Evolutionary conservation across 2,888 invertebrate genomes (phyloP).

Genomic region (Lottia gigantea): DNA sequence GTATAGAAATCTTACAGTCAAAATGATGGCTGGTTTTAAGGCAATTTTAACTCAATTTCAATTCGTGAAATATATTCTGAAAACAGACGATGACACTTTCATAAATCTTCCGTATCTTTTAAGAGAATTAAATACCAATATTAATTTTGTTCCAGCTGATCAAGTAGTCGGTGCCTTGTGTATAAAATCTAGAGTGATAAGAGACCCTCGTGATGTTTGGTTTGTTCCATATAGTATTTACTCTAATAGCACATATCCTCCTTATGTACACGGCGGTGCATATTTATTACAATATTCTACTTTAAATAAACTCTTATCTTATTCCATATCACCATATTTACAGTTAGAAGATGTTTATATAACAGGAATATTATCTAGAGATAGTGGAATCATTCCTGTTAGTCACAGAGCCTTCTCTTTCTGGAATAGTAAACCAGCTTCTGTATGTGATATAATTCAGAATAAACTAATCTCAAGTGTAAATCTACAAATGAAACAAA

Average conservation of each 20-base stretch:
- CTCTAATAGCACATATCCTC: conserved; percentile 30
- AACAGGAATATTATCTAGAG: conserved; percentile 37
- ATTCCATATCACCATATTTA: conserved; percentile 21
- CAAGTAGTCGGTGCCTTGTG: conserved; percentile 38
- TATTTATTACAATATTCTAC: conserved; percentile 35
- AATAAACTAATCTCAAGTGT: conserved; percentile 32
- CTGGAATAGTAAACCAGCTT: conserved; percentile 35
- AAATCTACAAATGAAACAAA: conserved; percentile 31
- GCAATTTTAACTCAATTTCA: conserved; percentile 27
- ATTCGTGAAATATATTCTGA: conserved; percentile 33
- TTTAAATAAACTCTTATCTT: conserved; percentile 19
- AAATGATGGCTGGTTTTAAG: conserved; percentile 33
- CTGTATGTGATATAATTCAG: conserved; percentile 32
- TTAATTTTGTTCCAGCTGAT: conserved; percentile 14
- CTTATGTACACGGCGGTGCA: conserved; percentile 38
- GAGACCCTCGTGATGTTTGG: conserved; percentile 38
- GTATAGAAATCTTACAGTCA: conserved; percentile 36
- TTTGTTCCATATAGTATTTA: conserved; percentile 31
- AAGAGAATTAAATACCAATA: conserved; percentile 21
- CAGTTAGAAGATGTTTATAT: conserved; percentile 42
- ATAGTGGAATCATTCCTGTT: conserved; percentile 30
- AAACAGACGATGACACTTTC: conserved; percentile 42
- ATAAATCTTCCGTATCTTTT: conserved; percentile 35
- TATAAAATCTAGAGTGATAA: conserved; percentile 30
- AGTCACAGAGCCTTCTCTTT: conserved; percentile 34